Evolutionary conservation across 1,140 invertebrate species (phyloP), one percentile per base, ranked within the genome.

Genomic region (Doryteuthis pealeii): DNA sequence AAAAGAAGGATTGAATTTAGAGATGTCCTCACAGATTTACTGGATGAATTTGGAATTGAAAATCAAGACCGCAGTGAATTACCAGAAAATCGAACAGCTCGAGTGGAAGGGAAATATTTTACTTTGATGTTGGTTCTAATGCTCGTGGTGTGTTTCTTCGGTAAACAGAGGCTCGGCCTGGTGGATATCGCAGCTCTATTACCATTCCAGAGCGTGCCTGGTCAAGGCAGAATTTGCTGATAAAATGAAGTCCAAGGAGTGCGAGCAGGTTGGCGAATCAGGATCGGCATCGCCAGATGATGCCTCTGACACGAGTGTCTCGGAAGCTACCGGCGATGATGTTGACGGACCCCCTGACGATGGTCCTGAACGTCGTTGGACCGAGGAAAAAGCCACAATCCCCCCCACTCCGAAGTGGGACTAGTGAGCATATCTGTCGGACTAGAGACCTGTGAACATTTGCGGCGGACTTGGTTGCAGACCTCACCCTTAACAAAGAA

Each of bases 41-140:
- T 99, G 54, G 96, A 98, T 86, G 96, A 98, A 89, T 99, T 97
- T 89, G 96, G 96, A 79, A 95, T 93, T 40, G 95, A 96, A 83
- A 96, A 98, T 88, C 96, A 95, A 89, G 89, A 89, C 77, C 80
- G 82, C 74, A 86, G 87, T 73, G 89, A 91, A 73, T 80, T 91
- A 76, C 90, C 90, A 65, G 96, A 99, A 88, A 96, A 96, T 70
- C 92, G 94, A 80, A 96, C 97, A 86, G 92, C 99, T 92, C 93
- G 96, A 82, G 96, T 98, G 81, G 97, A 99, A 91, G 98, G 98
- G 91, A 99, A 90, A 98, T 98, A 89, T 99, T 99, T 91, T 99
- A 98, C 90, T 99, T 99, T 91, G 97, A 99, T 91, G 96, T 98
- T 87, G 96, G 97, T 76, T 96, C 98, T 90, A 99, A 99, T 90